Base-by-base conservation (phyloP, 1,140 invertebrate genomes). In the Micrasema minimum region DNA sequence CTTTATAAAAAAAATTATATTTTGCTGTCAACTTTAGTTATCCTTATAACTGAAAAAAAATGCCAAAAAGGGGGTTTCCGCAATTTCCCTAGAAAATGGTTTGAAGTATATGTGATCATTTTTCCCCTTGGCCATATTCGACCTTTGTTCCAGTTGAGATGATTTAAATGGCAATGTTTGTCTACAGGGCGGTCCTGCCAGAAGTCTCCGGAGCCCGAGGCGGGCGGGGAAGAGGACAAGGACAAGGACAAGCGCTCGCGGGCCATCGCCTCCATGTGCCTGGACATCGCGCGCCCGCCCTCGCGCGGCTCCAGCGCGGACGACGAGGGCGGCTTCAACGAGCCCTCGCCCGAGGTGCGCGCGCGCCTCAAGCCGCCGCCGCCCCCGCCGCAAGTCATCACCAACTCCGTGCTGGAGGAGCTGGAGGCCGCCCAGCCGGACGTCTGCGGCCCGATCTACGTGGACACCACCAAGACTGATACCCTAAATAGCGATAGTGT, bases 321-420 rank as follows among this genome's bases (percentile, higher is more conserved):
- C 2, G 89, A 90, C 77, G 88, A 89, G 79, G 88, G 88, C 16
- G 88, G 88, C 6, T 88, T 89, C 79, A 89, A 88, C 77, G 89
- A 89, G 78, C 87, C 87, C 10, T 86, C 84, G 61, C 87, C 88
- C 0, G 88, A 89, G 78, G 84, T 89, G 66, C 88, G 88, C 79
- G 88, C 88, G 61, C 85, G 87, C 61, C 78, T 89, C 31, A 83
- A 86, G 75, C 87, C 80, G 23, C 81, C 76, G 78, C 79, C 72
- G 75, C 78, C 62, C 2, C 12, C 10, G 46, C 3, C 7, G 2
- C 26, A 80, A 51, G 73, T 80, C 31, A 81, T 81, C 57, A 72
- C 62, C 53, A 74, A 75, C 70, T 68, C 74, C 12, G 77, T 80
- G 16, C 62, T 82, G 23, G 74, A 78, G 0, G 77, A 82, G 35